These are phyloP conservation scores for Stenchaetothrips biformis DNA, from an alignment of 2,888 invertebrate genomes.

Conservation along the genomic window DNA sequence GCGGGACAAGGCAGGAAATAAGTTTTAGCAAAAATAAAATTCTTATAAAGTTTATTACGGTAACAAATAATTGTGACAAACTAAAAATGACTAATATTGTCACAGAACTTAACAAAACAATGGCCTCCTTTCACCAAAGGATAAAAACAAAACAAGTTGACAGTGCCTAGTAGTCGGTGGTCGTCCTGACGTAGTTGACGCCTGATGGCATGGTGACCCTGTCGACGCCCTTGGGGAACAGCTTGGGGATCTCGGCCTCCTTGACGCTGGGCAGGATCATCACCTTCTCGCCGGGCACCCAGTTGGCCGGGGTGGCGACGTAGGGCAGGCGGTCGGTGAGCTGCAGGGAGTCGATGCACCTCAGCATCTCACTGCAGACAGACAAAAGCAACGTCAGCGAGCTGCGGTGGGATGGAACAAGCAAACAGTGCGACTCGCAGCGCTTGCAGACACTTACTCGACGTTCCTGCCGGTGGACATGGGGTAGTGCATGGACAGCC, in stretches of 20 bases:
- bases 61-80: too few relatives aligned
- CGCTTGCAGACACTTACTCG: constrained; percentile 54
- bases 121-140: too few relatives aligned
- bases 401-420: background rate
- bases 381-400: background rate
- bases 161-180: constrained; percentile 33
- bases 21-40: too few relatives aligned
- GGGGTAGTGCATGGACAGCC: constrained; percentile 75
- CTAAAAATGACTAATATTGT: too few relatives aligned
- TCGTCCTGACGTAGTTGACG: constrained; percentile 47
- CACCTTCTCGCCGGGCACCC: constrained; percentile 54
- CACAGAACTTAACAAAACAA: too few relatives aligned
- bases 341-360: constrained; percentile 75
- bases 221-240: constrained; percentile 46
- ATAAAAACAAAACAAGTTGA: background rate
- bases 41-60: too few relatives aligned
- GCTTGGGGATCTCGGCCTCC: constrained; percentile 43
- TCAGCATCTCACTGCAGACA: constrained; percentile 65
- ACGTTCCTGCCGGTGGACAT: constrained; percentile 79
- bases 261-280: constrained; percentile 51
- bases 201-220: constrained; percentile 47
- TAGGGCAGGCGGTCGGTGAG: constrained; percentile 62
- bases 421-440: background rate
- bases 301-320: constrained; percentile 78
- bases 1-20: too few relatives aligned